Conservation (phyloP, 2,888 invertebrate species). For the Lumbricus terrestris region DNA sequence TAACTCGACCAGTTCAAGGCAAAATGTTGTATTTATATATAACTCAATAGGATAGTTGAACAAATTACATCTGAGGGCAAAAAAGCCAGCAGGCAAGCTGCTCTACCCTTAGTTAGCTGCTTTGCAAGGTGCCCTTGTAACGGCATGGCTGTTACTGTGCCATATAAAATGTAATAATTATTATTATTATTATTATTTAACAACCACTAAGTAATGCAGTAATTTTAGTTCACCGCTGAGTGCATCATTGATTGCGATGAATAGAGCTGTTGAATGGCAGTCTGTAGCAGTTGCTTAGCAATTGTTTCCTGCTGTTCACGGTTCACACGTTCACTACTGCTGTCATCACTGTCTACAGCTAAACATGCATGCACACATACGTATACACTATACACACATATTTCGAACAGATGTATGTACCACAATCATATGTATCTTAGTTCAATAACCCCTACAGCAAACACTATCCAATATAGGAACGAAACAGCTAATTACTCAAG, state of each 20-base stretch:
- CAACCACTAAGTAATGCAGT: neutral
- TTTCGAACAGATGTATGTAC: no score
- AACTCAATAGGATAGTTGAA: neutral
- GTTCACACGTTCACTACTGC: neutral
- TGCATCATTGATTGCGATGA: neutral
- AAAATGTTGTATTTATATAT: no score
- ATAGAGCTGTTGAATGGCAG: neutral
- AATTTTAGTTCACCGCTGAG: neutral
- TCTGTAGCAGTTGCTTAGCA: neutral
- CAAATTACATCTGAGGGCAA: neutral
- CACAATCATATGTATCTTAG: no score
- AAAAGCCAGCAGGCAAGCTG: neutral
- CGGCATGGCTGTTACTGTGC: no score
- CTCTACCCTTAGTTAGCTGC: neutral
- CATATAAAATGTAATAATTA: no score
- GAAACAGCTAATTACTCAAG: no score
- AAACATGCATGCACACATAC: neutral
- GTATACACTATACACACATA: neutral
- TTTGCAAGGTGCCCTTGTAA: no score
- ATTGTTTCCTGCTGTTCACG: neutral
- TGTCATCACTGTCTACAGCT: neutral
- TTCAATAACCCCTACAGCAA: neutral
- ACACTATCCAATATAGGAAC: neutral
- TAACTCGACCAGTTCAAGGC: no score
- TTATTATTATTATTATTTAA: no score